phyloP scores from a whole-genome alignment of 2,888 invertebrate species.

The Pterostichus madidus region DNA sequence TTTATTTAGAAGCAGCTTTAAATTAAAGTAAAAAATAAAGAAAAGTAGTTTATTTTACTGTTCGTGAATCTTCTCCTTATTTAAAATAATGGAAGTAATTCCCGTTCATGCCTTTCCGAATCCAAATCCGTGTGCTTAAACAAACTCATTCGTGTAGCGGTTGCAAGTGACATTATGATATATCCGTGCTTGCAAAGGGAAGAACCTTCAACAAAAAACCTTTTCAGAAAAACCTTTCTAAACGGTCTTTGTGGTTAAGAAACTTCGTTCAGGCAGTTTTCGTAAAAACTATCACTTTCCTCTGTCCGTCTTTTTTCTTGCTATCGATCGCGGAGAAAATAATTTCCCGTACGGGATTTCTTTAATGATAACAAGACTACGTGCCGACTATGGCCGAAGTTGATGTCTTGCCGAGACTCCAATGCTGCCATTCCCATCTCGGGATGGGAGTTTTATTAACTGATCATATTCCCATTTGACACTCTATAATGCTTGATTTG shows the following conservation, averaged over 20 bases:
- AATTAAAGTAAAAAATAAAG: too few species aligned
- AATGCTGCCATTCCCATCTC: too few species aligned
- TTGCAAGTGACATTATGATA: conserved; percentile 40
- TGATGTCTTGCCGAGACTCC: too few species aligned
- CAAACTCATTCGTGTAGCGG: background rate
- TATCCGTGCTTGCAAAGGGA: conserved; percentile 16
- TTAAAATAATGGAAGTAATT: too few species aligned
- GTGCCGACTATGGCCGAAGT: background rate
- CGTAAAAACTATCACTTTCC: conserved; percentile 54
- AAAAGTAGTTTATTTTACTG: too few species aligned
- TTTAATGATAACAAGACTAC: conserved; percentile 69
- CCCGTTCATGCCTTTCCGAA: too few species aligned
- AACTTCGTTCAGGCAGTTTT: conserved; percentile 35
- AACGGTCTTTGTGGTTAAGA: conserved; percentile 37
- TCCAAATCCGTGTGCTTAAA: background rate
- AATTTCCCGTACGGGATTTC: conserved; percentile 70
- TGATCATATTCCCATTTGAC: too few species aligned
- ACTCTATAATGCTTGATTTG: too few species aligned
- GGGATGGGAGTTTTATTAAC: too few species aligned
- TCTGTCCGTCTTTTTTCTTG: conserved; percentile 61
- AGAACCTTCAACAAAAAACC: conserved; percentile 15
- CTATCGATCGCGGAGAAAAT: conserved; percentile 68
- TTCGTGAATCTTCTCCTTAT: too few species aligned
- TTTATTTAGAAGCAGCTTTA: too few species aligned
- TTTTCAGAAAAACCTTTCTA: conserved; percentile 36